These are phyloP conservation scores for Oscarella lobularis DNA, from an alignment of 37 sponge, comb jelly and placozoan genomes.

Conservation along the genomic window DNA sequence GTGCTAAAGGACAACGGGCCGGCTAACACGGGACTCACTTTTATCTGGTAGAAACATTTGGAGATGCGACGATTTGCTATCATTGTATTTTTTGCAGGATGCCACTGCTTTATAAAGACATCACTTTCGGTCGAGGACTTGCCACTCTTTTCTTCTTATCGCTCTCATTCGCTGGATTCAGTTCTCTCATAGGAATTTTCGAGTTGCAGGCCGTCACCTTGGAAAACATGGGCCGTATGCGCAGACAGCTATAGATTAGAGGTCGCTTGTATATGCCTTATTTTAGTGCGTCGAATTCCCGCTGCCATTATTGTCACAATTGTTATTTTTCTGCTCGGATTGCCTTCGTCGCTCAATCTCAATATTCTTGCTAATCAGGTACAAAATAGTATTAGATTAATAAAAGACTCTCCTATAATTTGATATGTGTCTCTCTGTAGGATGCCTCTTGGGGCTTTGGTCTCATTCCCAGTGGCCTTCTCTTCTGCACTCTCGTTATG, in stretches of 20 bases:
- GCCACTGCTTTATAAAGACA: slow-evolving; percentile 46
- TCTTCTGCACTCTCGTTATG: slow-evolving; percentile 33
- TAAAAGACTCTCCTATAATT: too few relatives aligned
- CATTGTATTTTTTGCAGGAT: slow-evolving; percentile 34
- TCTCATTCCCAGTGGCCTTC: slow-evolving; percentile 43
- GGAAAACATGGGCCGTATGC: slow-evolving; percentile 57
- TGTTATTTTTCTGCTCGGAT: slow-evolving; percentile 23
- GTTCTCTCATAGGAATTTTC: slow-evolving; percentile 60
- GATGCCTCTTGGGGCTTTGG: slow-evolving; percentile 68
- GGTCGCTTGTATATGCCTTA: background rate
- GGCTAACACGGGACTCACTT: slow-evolving; percentile 76
- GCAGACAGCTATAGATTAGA: background rate
- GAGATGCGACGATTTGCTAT: background rate
- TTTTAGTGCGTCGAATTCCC: slow-evolving; percentile 36
- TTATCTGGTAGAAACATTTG: slow-evolving; percentile 49
- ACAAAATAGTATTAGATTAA: too few relatives aligned
- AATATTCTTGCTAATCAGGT: slow-evolving; percentile 42
- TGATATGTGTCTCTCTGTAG: slow-evolving; percentile 25
- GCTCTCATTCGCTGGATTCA: slow-evolving; percentile 60
- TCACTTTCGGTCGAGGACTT: slow-evolving; percentile 42
- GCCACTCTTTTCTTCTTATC: slow-evolving; percentile 60
- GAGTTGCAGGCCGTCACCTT: slow-evolving; percentile 46
- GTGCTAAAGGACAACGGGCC: slow-evolving; percentile 45
- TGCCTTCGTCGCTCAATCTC: slow-evolving; percentile 31
- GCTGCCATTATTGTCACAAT: slow-evolving; percentile 38